These are phyloP conservation scores for Drosophila carrolli DNA, from an alignment of 1,140 invertebrate genomes.

Conservation along the genomic window DNA sequence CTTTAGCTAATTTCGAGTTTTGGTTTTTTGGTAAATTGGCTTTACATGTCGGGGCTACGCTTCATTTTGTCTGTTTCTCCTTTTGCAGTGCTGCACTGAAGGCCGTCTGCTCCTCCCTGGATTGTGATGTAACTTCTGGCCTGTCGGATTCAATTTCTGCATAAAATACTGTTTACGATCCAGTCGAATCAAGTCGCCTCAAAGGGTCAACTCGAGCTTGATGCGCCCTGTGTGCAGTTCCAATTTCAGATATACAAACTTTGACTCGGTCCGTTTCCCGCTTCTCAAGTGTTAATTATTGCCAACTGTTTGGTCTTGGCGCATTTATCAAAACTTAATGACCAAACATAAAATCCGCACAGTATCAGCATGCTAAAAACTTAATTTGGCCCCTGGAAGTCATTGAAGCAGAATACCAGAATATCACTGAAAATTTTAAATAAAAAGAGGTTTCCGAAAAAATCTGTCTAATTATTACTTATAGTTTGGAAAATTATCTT, in stretches of 20 bases:
- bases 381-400: slow-evolving; percentile 46
- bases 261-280: slow-evolving; percentile 25
- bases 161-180: slow-evolving; percentile 58
- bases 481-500: no score
- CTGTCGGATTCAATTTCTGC: slow-evolving; percentile 62
- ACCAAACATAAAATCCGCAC: slow-evolving; percentile 53
- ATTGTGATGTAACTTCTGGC: slow-evolving; percentile 53
- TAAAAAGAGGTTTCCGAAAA: neutral
- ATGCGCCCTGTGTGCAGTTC: slow-evolving; percentile 14
- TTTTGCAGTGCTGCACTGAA: slow-evolving; percentile 40
- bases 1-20: slow-evolving; percentile 76
- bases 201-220: slow-evolving; percentile 25
- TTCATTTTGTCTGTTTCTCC: slow-evolving; percentile 27
- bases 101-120: slow-evolving; percentile 27
- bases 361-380: slow-evolving; percentile 68
- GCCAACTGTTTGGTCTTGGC: slow-evolving; percentile 32
- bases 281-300: slow-evolving; percentile 65
- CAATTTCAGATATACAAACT: neutral
- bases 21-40: slow-evolving; percentile 63
- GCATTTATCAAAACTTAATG: slow-evolving; percentile 67
- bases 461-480: no score
- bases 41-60: slow-evolving; percentile 48
- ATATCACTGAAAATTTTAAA: slow-evolving; percentile 3
- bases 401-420: slow-evolving; percentile 52
- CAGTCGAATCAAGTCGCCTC: neutral